Base-by-base conservation (phyloP, 2,888 invertebrate species). In the Tetrapedia diversipes region DNA sequence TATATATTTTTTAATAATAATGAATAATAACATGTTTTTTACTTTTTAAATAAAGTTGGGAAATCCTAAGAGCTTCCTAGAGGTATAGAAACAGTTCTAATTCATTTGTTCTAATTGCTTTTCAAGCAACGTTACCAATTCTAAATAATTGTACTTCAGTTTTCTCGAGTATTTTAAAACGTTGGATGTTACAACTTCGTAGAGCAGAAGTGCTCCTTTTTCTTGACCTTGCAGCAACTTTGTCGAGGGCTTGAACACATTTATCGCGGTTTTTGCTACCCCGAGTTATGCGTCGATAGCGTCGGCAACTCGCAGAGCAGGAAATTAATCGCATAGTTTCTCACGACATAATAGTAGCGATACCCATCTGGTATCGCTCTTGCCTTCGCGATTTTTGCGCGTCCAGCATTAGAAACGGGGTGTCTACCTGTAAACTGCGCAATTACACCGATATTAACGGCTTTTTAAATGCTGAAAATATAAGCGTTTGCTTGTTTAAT, bases 291-390 rank as follows among this genome's bases (percentile, higher is more conserved):
- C 43, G 68, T 63, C 70, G 78, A 68, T 72, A 78, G 72, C 70
- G 65, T 64, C 72, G 57, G 70, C 49, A 70, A 70, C 78, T 81
- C 56, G 76, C 53, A 66, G 54, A 77, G 79, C 76, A 79, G 80
- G 79, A 80, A 84, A 84, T 84, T 84, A 84, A 84, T 84, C 83
- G 83, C 83, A 84, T 83, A 83, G 78, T 83, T 84, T 84, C 83
- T 84, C 84, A 83, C 83, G 79, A 83, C 78, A 75, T 80, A 80
- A 77, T 72, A 77, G 73, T 47, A 39, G 70, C 82, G 56, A 78
- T 80, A 69, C 68, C 70, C 66, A 80, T 63, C 80, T 78, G 78
- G 51, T 39, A 43, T 39, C 54, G 34, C 29, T 41, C 64, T 37
- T 51, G 41, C 63, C 66, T 39, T 37, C 54, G 41, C 74, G 64